A percentile compares a stretch with the other conserved stretches of the same genome.
Evolutionary conservation across 2,113 vertebrate species (phyloP).

Genomic region (Haliaeetus leucogaster): DNA sequence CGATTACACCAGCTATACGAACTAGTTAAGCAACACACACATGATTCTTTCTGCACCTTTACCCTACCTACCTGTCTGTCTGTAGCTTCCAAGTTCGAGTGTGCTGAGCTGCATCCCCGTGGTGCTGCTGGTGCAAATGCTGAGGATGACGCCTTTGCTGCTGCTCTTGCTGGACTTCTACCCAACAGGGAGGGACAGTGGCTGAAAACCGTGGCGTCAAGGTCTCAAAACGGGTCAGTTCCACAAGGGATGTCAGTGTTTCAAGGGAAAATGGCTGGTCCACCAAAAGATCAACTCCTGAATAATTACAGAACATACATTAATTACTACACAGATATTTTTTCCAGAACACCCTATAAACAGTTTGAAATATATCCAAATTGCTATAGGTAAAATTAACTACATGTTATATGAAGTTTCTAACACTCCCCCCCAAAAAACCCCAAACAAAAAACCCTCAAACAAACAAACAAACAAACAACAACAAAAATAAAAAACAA

Average conservation of each 20-base stretch:
- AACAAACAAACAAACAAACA: neutral
- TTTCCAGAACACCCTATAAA: neutral
- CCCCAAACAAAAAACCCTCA: neutral
- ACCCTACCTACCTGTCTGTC: constrained; percentile 81
- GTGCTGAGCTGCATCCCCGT: constrained; percentile 96
- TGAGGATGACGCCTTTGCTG: constrained; percentile 96
- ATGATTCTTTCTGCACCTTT: fast-evolving
- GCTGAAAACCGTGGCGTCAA: constrained; percentile 95
- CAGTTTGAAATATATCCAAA: neutral
- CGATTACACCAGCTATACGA: neutral
- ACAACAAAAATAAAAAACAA: neutral
- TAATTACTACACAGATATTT: neutral
- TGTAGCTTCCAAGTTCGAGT: constrained; percentile 98
- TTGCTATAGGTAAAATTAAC: neutral
- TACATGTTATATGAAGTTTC: neutral
- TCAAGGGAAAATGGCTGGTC: constrained; percentile 90
- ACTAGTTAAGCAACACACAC: neutral
- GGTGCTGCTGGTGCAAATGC: constrained; percentile 96
- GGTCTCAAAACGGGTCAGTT: constrained; percentile 96
- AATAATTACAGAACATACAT: neutral
- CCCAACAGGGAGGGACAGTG: constrained; percentile 97
- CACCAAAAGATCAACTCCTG: constrained; percentile 95
- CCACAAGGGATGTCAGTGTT: constrained; percentile 90
- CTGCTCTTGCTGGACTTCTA: constrained; percentile 97
- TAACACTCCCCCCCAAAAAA: neutral